These are phyloP conservation scores for Halcyon malimbica DNA, from an alignment of 2,113 vertebrate species.

Conservation along the genomic window DNA sequence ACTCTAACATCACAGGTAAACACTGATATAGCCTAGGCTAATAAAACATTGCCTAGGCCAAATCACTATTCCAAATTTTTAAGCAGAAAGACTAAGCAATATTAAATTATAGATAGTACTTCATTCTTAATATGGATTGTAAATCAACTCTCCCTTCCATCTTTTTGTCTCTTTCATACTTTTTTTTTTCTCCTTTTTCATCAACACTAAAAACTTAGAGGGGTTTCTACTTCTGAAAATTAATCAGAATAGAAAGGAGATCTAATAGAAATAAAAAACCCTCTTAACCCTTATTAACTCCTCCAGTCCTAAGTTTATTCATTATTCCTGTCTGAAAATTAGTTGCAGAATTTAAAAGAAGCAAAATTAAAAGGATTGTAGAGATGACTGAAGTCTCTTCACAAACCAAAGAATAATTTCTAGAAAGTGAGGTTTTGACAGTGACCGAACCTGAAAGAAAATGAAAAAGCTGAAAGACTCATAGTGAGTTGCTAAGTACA, in stretches of 20 bases:
- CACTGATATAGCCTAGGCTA: too few species aligned
- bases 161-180: background rate
- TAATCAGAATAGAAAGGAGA: background rate
- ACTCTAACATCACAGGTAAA: background rate
- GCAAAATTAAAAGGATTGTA: background rate
- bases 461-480: conserved; percentile 3
- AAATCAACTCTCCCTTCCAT: background rate
- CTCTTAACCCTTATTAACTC: background rate
- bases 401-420: conserved; percentile 20
- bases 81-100: background rate
- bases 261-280: background rate
- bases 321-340: background rate
- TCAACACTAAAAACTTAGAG: background rate
- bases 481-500: conserved; percentile 46
- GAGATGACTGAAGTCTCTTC: background rate
- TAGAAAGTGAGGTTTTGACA: conserved; percentile 19
- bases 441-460: conserved; percentile 2
- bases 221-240: background rate
- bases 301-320: background rate
- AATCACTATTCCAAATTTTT: background rate
- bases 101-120: background rate
- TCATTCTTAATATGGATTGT: background rate
- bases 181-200: background rate
- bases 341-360: conserved; percentile 33
- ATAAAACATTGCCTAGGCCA: background rate